Percentiles rank a stretch among this genome's conserved stretches.
phyloP scores from a whole-genome alignment of 2,113 vertebrate genomes.

The Mastomys coucha region DNA sequence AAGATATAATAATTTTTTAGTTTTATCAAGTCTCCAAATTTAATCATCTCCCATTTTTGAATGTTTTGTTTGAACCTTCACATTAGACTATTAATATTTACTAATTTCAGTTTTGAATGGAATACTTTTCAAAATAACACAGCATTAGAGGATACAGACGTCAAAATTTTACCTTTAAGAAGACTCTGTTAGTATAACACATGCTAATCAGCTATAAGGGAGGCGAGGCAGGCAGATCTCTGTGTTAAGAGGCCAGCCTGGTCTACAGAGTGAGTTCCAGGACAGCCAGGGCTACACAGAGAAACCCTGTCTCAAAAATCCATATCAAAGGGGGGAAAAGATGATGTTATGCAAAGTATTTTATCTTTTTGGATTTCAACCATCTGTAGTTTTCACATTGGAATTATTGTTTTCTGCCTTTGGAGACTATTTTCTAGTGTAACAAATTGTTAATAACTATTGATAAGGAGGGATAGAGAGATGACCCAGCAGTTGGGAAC shows the following conservation, averaged over 20 bases:
- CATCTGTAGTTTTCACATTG: background rate
- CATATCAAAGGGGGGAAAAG: background rate
- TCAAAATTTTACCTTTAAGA: conserved; percentile 5
- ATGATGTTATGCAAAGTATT: background rate
- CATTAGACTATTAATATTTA: background rate
- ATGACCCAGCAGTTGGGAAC: background rate
- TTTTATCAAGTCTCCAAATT: background rate
- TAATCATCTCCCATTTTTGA: background rate
- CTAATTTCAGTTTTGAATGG: conserved; percentile 11
- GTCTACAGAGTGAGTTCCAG: background rate
- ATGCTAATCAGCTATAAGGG: background rate
- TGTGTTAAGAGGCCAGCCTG: background rate
- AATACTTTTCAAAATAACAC: conserved; percentile 43
- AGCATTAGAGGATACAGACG: background rate
- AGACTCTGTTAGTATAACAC: background rate
- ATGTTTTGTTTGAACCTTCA: conserved; percentile 7
- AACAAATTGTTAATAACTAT: conserved; percentile 40
- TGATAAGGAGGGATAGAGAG: background rate
- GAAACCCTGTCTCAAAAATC: background rate
- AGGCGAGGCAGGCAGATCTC: background rate
- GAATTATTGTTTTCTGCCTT: background rate
- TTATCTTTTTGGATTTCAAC: conserved; percentile 1
- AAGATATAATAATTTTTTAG: background rate
- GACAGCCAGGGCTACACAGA: background rate
- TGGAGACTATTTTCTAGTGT: background rate